Evolutionary conservation across 2,797 vertebrate species (phyloP), one percentile per base, ranked within the genome.

Genomic region (Manis javanica): DNA sequence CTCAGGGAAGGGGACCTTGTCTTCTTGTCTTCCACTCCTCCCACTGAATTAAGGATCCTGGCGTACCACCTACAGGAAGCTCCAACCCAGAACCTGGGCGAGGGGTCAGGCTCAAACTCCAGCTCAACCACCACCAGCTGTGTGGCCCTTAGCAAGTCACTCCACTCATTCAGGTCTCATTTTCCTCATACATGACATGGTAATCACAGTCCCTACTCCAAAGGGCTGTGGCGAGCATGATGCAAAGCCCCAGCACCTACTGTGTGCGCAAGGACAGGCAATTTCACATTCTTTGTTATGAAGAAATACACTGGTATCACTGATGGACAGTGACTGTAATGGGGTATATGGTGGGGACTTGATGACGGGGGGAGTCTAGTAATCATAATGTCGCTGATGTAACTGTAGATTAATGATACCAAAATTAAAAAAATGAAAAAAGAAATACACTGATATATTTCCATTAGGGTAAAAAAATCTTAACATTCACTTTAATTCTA

Each of bases 401-500:
- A 39, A 39, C 37, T 39, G 37, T 39, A 39, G 37, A 39, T 39
- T 39, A 39, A 39, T 39, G 37, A 39, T 39, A 39, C 37, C 37
- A 39, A 39, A 39, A 39, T 39, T 0, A 39, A 39, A 39, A 39
- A 39, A 39, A 39, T 39, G 3, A 39, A 39, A 39, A 39, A 95
- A 81, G 74, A 91, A 90, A n/a, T 87, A 84, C 7, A 8, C 81
- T 63, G 63, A 72, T 92, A 14, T 68, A 72, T 89, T 97, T 96
- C 93, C 79, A 90, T 90, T 85, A 85, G 46, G 53, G 59, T 92
- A 97, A 97, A 97, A 98, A 98, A 98, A 97, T 97, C 93, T 96
- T 71, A 72, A 53, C 21, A 1, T 98, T 98, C 95, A 91, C 96
- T 98, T 98, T 98, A 96, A 97, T 98, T 98, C 97, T 96, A 95